These are phyloP conservation scores for Odobenus rosmarus DNA, from an alignment of 2,113 vertebrate species.

Conservation along the genomic window DNA sequence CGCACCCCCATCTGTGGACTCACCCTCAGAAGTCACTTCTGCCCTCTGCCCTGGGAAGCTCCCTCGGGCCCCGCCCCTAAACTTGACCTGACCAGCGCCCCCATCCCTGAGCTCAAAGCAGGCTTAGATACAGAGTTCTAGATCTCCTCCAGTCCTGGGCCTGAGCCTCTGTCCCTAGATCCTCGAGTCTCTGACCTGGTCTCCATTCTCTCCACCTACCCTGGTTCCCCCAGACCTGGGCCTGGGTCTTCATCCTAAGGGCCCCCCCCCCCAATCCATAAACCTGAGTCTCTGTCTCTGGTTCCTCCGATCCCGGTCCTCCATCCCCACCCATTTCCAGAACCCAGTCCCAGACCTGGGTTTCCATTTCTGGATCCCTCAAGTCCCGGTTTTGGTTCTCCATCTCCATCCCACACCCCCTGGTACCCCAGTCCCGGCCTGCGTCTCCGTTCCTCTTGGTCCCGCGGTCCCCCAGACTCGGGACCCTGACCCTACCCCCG, in stretches of 20 bases:
- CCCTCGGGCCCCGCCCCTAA: background rate
- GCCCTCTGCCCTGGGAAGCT: background rate
- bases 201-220: background rate
- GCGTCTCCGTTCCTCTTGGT: background rate
- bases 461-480: background rate
- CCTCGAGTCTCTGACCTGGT: background rate
- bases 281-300: background rate
- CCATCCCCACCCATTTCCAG: background rate
- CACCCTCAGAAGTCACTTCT: background rate
- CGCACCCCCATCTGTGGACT: background rate
- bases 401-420: constrained; percentile 45
- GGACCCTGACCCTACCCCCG: background rate
- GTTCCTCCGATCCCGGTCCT: background rate
- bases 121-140: background rate
- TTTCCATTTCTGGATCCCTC: constrained; percentile 40
- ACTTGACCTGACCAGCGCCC: background rate
- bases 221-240: background rate
- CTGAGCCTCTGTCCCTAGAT: background rate
- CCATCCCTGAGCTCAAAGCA: background rate
- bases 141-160: background rate
- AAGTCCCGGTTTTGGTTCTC: constrained; percentile 4
- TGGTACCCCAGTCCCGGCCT: background rate
- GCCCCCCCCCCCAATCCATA: background rate
- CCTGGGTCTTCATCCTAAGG: background rate
- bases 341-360: background rate